These are phyloP conservation scores for Oreochromis aureus DNA, from an alignment of 2,113 vertebrate genomes.

Conservation along the genomic window DNA sequence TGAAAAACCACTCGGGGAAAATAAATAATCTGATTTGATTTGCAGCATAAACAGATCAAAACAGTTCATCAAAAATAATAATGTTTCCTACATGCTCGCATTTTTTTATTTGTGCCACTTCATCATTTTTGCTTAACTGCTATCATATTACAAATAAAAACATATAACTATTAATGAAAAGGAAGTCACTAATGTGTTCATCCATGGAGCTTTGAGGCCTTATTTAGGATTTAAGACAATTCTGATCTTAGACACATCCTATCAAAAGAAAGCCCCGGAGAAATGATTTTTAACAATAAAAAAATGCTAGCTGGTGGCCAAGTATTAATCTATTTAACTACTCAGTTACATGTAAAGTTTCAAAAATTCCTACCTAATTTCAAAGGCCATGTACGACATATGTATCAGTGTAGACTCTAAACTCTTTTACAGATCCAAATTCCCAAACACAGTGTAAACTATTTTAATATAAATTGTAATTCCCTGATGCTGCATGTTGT, in stretches of 20 bases:
- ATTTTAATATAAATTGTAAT: not conserved
- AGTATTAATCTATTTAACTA: not conserved
- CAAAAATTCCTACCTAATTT: not conserved
- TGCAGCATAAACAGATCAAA: constrained; percentile 1
- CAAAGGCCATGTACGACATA: not conserved
- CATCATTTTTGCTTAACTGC: not conserved
- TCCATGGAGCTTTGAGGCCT: not conserved
- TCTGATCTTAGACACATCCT: not conserved
- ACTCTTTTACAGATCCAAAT: not conserved
- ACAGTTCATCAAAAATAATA: constrained; percentile 9
- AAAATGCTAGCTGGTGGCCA: not conserved
- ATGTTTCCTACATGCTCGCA: not conserved
- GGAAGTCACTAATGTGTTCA: not conserved
- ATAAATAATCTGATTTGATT: not conserved
- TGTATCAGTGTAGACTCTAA: not conserved
- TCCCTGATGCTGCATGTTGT: not conserved
- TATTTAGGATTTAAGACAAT: not conserved
- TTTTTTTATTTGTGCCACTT: not conserved
- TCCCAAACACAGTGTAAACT: not conserved
- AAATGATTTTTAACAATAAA: not conserved
- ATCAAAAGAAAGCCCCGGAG: not conserved
- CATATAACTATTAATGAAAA: not conserved
- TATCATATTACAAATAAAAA: not conserved
- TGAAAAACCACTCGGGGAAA: not conserved
- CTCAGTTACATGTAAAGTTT: not conserved